Conservation (phyloP, 2,888 invertebrate species). For the Branchipolynoe longqiensis region DNA sequence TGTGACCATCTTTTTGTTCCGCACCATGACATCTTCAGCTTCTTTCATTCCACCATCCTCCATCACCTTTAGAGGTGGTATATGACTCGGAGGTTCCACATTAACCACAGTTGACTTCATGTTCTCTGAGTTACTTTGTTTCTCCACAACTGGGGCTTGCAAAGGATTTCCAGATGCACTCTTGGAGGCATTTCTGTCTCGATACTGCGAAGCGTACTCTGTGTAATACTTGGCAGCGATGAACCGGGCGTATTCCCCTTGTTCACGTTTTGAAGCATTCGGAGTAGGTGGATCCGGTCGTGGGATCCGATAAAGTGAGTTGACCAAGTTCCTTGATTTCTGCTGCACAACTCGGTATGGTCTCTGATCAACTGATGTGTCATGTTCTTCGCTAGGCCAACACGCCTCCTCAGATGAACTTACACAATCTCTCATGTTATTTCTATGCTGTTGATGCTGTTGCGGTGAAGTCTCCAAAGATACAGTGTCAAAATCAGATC, state of each 20-base stretch:
- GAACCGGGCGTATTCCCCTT: background rate
- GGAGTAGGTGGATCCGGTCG: background rate
- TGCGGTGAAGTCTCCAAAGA: too few relatives aligned
- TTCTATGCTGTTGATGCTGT: too few relatives aligned
- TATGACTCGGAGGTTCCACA: background rate
- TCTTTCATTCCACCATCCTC: background rate
- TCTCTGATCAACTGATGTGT: too few relatives aligned
- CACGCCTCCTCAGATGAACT: too few relatives aligned
- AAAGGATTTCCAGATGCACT: too few relatives aligned
- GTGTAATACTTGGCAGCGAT: background rate
- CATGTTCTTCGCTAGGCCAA: too few relatives aligned
- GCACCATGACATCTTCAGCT: background rate
- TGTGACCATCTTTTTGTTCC: background rate
- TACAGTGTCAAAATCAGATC: background rate
- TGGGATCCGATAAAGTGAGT: background rate
- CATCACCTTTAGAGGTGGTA: background rate
- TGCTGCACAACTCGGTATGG: background rate
- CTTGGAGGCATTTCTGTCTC: conserved; percentile 1
- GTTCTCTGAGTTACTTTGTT: too few relatives aligned
- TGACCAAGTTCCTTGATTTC: background rate
- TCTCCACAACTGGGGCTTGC: too few relatives aligned
- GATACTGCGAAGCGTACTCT: conserved; percentile 23
- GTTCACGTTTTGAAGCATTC: background rate
- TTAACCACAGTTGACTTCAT: too few relatives aligned
- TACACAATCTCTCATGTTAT: too few relatives aligned